Evolutionary conservation across 2,888 invertebrate species (phyloP), one percentile per base, ranked within the genome.

Genomic region (Apotomis betuletana): DNA sequence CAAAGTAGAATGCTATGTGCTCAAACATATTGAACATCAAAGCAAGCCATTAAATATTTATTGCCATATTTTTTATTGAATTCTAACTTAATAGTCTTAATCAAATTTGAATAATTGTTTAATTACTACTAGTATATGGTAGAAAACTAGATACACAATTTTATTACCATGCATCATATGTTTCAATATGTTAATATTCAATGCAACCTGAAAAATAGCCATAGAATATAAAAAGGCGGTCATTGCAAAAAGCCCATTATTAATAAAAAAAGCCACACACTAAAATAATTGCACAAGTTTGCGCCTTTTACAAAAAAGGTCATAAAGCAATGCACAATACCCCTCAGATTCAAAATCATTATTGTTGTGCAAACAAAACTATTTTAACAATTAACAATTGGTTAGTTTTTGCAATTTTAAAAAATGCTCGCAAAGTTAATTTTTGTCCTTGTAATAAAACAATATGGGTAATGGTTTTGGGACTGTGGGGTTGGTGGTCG

Each of bases 371-470:
- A 89, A 90, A 87, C 81, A 65, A 65, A 65, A 65, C 27, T 57
- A 57, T 65, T 65, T 55, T 55, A 65, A 65, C 65, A 81, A 63
- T 70, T 49, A 85, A 87, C 85, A 87, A 87, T 82, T 76, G 79
- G 72, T 69, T 55, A 80, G 77, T 89, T 90, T 90, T 91, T 90
- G 90, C 90, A 88, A 82, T 78, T 81, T 84, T 86, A 87, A 89
- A 87, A 85, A 82, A n/a, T 69, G 67, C 78, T 79, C 76, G 77
- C 77, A 78, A 76, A 73, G 75, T 78, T 79, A 75, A 76, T 67
- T 68, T 72, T 57, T 63, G 74, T 74, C 73, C 76, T 75, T 70
- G 74, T 70, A 70, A 70, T 73, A 64, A 69, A 73, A 75, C 75
- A 74, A 74, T 71, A 63, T 51, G 59, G 51, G 46, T 61, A 70